Evolutionary conservation across 1,140 invertebrate species (phyloP).

Genomic region (Macrotrachela quadricornifera): DNA sequence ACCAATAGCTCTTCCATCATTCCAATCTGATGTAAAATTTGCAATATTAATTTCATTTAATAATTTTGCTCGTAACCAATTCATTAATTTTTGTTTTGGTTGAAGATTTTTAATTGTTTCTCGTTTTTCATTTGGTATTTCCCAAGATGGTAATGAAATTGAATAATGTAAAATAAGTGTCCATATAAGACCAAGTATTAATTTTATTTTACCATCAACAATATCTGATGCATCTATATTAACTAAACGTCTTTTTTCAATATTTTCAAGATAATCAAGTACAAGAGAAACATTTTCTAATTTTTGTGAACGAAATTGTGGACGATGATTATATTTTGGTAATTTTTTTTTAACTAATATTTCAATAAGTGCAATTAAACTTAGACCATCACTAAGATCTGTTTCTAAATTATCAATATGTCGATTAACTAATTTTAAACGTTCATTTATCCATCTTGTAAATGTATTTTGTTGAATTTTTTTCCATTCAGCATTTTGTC

Average conservation of each 20-base stretch:
- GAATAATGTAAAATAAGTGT: slow-evolving; percentile 83
- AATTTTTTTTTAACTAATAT: slow-evolving; percentile 52
- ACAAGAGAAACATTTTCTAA: slow-evolving; percentile 54
- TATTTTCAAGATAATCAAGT: slow-evolving; percentile 54
- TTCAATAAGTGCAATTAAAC: slow-evolving; percentile 54
- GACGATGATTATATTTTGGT: slow-evolving; percentile 57
- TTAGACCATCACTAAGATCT: slow-evolving; percentile 57
- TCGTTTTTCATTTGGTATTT: slow-evolving; percentile 29
- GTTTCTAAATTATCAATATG: slow-evolving; percentile 51
- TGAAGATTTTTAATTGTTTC: slow-evolving; percentile 30
- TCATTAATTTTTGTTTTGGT: slow-evolving; percentile 64
- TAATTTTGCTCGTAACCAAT: slow-evolving; percentile 62
- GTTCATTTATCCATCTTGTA: slow-evolving; percentile 70
- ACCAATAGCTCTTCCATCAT: slow-evolving; percentile 66
- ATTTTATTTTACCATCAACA: slow-evolving; percentile 69
- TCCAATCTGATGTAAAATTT: slow-evolving; percentile 84
- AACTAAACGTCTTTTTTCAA: slow-evolving; percentile 62
- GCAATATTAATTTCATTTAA: slow-evolving; percentile 56
- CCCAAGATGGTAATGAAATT: slow-evolving; percentile 81
- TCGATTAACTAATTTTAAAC: slow-evolving; percentile 51
- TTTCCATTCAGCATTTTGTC: slow-evolving; percentile 72
- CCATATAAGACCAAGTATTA: slow-evolving; percentile 83
- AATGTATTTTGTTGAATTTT: slow-evolving; percentile 75
- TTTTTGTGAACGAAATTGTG: slow-evolving; percentile 52
- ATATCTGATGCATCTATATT: slow-evolving; percentile 76